Evolutionary conservation across 2,888 invertebrate species (phyloP).

Genomic region (Agrotis clavis): DNA sequence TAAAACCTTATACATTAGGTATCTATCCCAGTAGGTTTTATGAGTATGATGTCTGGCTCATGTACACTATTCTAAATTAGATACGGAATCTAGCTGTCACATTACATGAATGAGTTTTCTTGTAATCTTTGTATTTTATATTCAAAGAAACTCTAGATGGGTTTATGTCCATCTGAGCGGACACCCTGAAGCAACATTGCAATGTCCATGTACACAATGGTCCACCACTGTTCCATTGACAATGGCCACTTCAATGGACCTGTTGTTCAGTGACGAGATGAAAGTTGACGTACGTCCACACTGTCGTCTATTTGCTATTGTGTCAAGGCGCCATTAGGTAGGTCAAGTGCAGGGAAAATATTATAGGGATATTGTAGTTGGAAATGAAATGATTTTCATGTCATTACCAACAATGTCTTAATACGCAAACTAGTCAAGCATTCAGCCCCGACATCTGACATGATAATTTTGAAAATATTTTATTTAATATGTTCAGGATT

Average conservation of each 20-base stretch:
- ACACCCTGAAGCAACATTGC: constrained; percentile 30
- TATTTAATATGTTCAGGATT: too few species aligned
- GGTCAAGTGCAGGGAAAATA: constrained; percentile 47
- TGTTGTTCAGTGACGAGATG: constrained; percentile 32
- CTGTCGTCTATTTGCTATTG: constrained; percentile 35
- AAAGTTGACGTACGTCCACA: constrained; percentile 43
- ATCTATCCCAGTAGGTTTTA: too few species aligned
- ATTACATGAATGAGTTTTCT: background rate
- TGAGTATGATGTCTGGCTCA: too few species aligned
- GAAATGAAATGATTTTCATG: constrained; percentile 5
- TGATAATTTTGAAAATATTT: too few species aligned
- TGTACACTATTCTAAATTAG: too few species aligned
- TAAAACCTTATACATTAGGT: too few species aligned
- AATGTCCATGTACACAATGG: constrained; percentile 34
- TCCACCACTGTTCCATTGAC: constrained; percentile 32
- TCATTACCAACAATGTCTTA: too few species aligned
- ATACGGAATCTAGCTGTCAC: too few species aligned
- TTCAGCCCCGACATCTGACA: too few species aligned
- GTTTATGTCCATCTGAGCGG: background rate
- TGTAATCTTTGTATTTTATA: constrained; percentile 5
- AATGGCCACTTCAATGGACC: constrained; percentile 37
- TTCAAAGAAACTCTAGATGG: constrained; percentile 15
- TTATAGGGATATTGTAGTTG: constrained; percentile 1
- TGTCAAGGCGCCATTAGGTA: constrained; percentile 17
- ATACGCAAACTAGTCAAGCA: too few species aligned